Evolutionary conservation across 2,888 invertebrate species (phyloP), one percentile per base, ranked within the genome.

Genomic region (Boloria euphrosyne): DNA sequence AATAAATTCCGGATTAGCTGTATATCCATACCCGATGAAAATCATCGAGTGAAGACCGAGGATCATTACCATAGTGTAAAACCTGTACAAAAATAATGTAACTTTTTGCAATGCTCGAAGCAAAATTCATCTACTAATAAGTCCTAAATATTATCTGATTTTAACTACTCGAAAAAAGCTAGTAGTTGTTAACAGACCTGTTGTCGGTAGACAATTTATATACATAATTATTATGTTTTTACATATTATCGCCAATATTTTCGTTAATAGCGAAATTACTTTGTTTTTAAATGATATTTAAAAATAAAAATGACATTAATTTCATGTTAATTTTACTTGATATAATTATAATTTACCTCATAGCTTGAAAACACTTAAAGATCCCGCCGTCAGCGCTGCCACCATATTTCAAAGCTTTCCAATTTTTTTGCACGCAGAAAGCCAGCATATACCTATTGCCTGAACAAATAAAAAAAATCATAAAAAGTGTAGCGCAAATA

Each of bases 11-110:
- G 91, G 91, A 62, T 92, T 92, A 0, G 84, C 91, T 0, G 91
- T 91, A 78, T 90, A 92, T 0, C 91, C 91, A 62, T 92, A 91
- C 1, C 91, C 91, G 43, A 91, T 89, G 79, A 92, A 91, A 55
- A 92, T 90, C 90, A 91, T 90, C 0, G 90, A 90, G 62, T 92
- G 91, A 0, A 91, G 86, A 16, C 90, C 91, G 0, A 92, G 82
- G 10, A 92, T 92, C 90, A 92, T 91, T 46, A 87, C 85, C 91
- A 92, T 92, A 0, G 90, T 90, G 72, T 89, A 90, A 71, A 92
- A 83, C 73, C 91, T 59, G 57, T 4, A 50, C n/a, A 57, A n/a
- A 5, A 22, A 5, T 46, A 46, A 4, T 4, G 1, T 50, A 5
- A 47, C 16, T 16, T 16, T 16, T 47, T 47, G n/a, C 2, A 46